A percentile compares a stretch with the other conserved stretches of the same genome.
phyloP scores from a whole-genome alignment of 1,140 invertebrate genomes.

The Archivesica marissinica region DNA sequence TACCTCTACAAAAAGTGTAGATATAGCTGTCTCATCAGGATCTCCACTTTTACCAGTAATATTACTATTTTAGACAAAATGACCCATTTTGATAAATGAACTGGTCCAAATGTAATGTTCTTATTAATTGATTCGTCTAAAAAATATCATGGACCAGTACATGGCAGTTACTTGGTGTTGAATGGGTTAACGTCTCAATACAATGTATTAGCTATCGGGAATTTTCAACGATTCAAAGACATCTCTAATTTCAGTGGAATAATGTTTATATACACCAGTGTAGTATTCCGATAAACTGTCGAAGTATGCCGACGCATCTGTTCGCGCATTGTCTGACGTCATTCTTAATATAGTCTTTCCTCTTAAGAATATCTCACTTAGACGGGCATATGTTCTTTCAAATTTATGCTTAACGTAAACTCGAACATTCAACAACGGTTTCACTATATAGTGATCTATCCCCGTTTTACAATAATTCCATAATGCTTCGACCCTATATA shows the following conservation, averaged over 20 bases:
- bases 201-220: constrained; percentile 21
- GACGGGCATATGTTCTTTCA: constrained; percentile 27
- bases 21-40: too few relatives aligned
- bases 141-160: too few relatives aligned
- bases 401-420: constrained; percentile 39
- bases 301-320: constrained; percentile 27
- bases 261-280: constrained; percentile 53
- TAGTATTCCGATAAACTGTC: constrained; percentile 48
- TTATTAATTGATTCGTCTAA: too few relatives aligned
- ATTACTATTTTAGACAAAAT: too few relatives aligned
- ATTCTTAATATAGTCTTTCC: constrained; percentile 31
- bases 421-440: constrained; percentile 52
- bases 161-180: too few relatives aligned
- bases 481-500: constrained; percentile 50
- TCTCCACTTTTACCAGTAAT: too few relatives aligned
- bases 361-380: constrained; percentile 32
- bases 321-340: constrained; percentile 26
- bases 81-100: too few relatives aligned
- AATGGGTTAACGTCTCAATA: too few relatives aligned
- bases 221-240: constrained; percentile 59
- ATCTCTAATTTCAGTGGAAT: constrained; percentile 46
- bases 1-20: too few relatives aligned
- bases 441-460: constrained; percentile 53
- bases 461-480: constrained; percentile 57
- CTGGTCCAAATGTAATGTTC: too few relatives aligned